These are phyloP conservation scores for Colinus virginianus DNA, from an alignment of 2,113 vertebrate genomes.

Conservation along the genomic window DNA sequence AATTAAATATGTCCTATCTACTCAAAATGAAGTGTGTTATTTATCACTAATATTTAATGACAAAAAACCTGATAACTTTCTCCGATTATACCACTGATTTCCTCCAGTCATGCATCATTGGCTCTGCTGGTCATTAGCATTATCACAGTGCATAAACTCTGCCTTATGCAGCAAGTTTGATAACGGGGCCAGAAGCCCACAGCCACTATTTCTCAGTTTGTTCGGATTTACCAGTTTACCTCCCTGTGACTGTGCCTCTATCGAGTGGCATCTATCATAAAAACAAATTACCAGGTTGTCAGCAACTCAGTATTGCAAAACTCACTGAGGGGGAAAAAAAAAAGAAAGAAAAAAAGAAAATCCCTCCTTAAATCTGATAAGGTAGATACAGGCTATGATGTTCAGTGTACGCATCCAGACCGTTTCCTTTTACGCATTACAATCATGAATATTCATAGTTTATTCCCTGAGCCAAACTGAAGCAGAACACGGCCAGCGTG, in stretches of 20 bases:
- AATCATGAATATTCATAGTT: not conserved
- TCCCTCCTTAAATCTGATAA: not conserved
- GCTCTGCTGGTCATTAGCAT: slow-evolving; percentile 79
- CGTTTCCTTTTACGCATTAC: not conserved
- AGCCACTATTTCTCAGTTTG: slow-evolving; percentile 77
- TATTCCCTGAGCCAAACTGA: not conserved
- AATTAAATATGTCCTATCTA: slow-evolving; percentile 81
- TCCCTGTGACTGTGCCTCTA: slow-evolving; percentile 38
- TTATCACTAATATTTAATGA: slow-evolving; percentile 87
- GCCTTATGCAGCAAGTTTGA: slow-evolving; percentile 82
- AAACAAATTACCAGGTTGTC: not conserved
- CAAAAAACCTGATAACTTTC: slow-evolving; percentile 81
- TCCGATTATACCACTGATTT: slow-evolving; percentile 80
- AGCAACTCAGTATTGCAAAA: slow-evolving; percentile 22
- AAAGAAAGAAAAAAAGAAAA: not conserved
- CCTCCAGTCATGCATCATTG: slow-evolving; percentile 77
- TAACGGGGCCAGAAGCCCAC: slow-evolving; percentile 72
- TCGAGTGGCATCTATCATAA: slow-evolving; percentile 69
- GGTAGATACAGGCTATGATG: not conserved
- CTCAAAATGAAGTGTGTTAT: slow-evolving; percentile 80
- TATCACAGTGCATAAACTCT: slow-evolving; percentile 81
- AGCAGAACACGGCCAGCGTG: not conserved
- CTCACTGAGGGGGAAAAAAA: not conserved
- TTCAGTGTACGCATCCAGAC: not conserved
- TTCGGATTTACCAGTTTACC: slow-evolving; percentile 66